These are phyloP conservation scores for Tinea semifulvella DNA, from an alignment of 2,888 invertebrate species.

Conservation along the genomic window DNA sequence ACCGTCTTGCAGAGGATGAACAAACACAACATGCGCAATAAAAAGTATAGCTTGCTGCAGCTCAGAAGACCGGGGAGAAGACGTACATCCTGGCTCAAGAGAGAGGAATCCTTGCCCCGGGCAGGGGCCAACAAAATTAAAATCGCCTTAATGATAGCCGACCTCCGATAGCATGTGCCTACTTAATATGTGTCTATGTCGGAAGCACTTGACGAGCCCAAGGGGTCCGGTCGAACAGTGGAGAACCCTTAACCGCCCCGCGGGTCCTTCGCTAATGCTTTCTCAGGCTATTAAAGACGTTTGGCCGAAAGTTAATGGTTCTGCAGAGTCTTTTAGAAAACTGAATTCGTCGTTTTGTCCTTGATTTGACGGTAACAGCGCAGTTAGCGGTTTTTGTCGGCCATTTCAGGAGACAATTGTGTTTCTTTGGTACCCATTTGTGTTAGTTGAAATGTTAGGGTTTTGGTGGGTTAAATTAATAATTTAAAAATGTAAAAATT, in stretches of 20 bases:
- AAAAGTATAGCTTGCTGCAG: too few relatives aligned
- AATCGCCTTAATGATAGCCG: too few relatives aligned
- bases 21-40: too few relatives aligned
- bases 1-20: too few relatives aligned
- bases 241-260: conserved; percentile 39
- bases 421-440: background rate
- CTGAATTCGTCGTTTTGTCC: conserved; percentile 1
- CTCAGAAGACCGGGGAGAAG: too few relatives aligned
- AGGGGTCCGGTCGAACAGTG: conserved; percentile 23
- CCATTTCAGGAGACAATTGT: background rate
- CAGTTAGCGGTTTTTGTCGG: conserved; percentile 6
- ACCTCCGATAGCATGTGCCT: too few relatives aligned
- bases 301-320: conserved; percentile 42
- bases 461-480: too few relatives aligned
- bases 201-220: conserved; percentile 9
- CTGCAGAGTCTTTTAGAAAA: conserved; percentile 17
- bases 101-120: too few relatives aligned
- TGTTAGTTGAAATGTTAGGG: conserved; percentile 1
- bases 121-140: too few relatives aligned
- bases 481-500: too few relatives aligned
- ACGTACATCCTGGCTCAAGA: too few relatives aligned
- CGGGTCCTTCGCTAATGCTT: conserved; percentile 44
- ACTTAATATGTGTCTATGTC: too few relatives aligned
- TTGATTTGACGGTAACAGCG: conserved; percentile 8
- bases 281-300: conserved; percentile 44